These are phyloP conservation scores for Drosophila nannoptera DNA, from an alignment of 1,140 invertebrate species.

Conservation along the genomic window DNA sequence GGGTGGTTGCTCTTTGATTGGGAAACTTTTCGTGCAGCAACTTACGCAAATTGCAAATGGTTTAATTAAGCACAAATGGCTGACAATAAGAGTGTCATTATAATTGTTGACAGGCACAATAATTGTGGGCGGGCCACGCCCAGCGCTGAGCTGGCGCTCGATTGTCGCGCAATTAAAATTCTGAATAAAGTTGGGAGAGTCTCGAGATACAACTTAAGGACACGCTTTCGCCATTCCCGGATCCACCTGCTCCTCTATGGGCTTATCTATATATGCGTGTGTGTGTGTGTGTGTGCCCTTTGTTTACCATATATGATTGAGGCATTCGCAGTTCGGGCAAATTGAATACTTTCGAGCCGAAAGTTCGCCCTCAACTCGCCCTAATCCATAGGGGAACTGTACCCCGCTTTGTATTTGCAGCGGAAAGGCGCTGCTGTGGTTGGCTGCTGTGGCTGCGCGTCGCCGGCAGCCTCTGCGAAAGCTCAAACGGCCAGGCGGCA, in stretches of 20 bases:
- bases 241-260: too few species aligned
- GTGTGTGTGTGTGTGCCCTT: too few species aligned
- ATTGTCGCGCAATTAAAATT: constrained; percentile 45
- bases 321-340: too few species aligned
- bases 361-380: too few species aligned
- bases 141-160: constrained; percentile 33
- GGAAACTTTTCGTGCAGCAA: constrained; percentile 28
- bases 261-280: too few species aligned
- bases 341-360: too few species aligned
- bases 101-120: constrained; percentile 56
- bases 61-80: constrained; percentile 71
- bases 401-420: not conserved
- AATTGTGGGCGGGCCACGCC: constrained; percentile 43
- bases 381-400: not conserved
- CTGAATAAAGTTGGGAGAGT: constrained; percentile 35
- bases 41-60: constrained; percentile 66
- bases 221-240: too few species aligned
- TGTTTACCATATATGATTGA: too few species aligned
- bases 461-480: constrained; percentile 43
- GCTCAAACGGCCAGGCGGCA: constrained; percentile 18
- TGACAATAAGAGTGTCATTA: constrained; percentile 75
- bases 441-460: constrained; percentile 32
- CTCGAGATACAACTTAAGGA: not conserved
- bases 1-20: constrained; percentile 15
- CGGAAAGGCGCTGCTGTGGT: constrained; percentile 19